Evolutionary conservation across 2,888 invertebrate genomes (phyloP).

Genomic region (Drosophila quasianomalipes): DNA sequence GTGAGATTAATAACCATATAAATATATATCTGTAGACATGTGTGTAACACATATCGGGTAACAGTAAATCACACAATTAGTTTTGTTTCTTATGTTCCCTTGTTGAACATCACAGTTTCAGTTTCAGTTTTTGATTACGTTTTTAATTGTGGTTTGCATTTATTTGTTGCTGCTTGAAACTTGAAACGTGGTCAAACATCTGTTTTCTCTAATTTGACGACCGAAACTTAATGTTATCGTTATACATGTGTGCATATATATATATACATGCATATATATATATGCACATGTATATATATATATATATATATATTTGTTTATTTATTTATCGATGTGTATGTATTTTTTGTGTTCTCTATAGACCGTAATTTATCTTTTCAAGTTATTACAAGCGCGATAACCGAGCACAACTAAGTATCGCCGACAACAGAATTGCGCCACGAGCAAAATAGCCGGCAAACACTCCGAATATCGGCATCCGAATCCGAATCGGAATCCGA

Average conservation of each 20-base stretch:
- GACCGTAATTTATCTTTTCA: constrained; percentile 47
- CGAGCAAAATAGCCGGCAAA: constrained; percentile 58
- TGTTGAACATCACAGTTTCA: constrained; percentile 15
- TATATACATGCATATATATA: neutral
- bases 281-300: neutral
- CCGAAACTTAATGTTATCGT: constrained; percentile 33
- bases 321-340: constrained; percentile 1
- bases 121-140: constrained; percentile 28
- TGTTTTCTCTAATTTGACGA: constrained; percentile 40
- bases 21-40: neutral
- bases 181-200: constrained; percentile 61
- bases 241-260: neutral
- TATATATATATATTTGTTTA: neutral
- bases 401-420: constrained; percentile 69
- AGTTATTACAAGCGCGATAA: constrained; percentile 72
- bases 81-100: neutral
- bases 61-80: constrained; percentile 1
- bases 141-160: constrained; percentile 32
- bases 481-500: constrained; percentile 11
- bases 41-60: constrained; percentile 15
- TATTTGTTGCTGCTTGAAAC: constrained; percentile 27
- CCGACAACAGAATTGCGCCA: constrained; percentile 31
- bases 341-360: neutral
- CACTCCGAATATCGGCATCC: constrained; percentile 52
- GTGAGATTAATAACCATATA: neutral